phyloP scores from a whole-genome alignment of 2,797 vertebrate species.

The Amblyopsis hoosieri region DNA sequence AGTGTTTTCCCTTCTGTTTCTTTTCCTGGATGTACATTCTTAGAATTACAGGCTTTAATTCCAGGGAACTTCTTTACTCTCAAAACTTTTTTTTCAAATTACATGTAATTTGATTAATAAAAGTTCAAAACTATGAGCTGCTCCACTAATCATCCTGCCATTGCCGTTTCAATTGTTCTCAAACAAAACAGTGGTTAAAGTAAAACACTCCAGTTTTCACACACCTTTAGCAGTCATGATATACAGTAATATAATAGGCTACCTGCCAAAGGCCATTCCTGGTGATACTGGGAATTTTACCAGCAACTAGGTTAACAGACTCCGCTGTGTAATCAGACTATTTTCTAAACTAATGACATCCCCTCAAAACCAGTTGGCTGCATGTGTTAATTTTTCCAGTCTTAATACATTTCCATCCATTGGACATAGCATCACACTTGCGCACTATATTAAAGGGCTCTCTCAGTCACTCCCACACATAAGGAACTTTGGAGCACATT shows the following conservation, averaged over 20 bases:
- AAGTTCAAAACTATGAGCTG: background rate
- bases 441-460: conserved; percentile 51
- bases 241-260: no score
- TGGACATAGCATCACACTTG: conserved; percentile 41
- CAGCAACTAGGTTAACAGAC: no score
- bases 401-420: conserved; percentile 25
- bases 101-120: conserved; percentile 27
- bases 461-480: conserved; percentile 71
- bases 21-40: background rate
- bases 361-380: conserved; percentile 18
- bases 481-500: conserved; percentile 67
- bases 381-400: conserved; percentile 11
- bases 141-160: no score
- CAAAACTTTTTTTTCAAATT: conserved; percentile 17
- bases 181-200: no score
- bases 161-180: no score
- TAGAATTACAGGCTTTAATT: background rate
- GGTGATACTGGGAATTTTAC: no score
- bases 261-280: no score
- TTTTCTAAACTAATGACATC: background rate
- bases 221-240: no score
- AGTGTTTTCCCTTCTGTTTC: conserved; percentile 41
- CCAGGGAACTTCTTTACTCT: conserved; percentile 20
- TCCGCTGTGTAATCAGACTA: no score
- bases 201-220: no score